Percentiles rank a stretch among this genome's conserved stretches.
Conservation (phyloP, 2,888 invertebrate species). For the Trimorus sp. region DNA sequence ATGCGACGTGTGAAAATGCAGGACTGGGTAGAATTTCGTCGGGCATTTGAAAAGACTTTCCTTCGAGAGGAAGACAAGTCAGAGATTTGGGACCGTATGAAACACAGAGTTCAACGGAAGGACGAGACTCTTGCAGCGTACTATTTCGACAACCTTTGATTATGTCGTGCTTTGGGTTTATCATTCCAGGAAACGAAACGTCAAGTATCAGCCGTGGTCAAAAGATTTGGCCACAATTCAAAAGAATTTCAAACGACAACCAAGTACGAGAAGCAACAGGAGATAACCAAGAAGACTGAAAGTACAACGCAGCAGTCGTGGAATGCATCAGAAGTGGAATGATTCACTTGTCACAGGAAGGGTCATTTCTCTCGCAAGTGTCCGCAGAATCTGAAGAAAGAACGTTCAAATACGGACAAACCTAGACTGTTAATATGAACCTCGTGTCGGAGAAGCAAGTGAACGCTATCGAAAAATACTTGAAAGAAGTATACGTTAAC, state of each 20-base stretch:
- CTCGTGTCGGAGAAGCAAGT: neutral
- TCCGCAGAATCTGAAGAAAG: neutral
- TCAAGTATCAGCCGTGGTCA: slow-evolving; percentile 10
- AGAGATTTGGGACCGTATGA: slow-evolving; percentile 29
- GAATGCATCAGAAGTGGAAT: slow-evolving; percentile 1
- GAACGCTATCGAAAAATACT: neutral
- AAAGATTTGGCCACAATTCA: too few relatives aligned
- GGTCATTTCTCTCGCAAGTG: slow-evolving; percentile 34
- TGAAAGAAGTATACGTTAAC: neutral
- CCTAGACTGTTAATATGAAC: neutral
- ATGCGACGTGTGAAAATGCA: neutral
- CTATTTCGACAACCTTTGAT: slow-evolving; percentile 29
- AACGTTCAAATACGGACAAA: too few relatives aligned
- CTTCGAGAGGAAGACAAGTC: slow-evolving; percentile 15
- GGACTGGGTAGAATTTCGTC: slow-evolving; percentile 7
- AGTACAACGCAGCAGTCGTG: too few relatives aligned
- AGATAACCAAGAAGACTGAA: too few relatives aligned
- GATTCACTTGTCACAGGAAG: slow-evolving; percentile 11
- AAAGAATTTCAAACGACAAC: too few relatives aligned
- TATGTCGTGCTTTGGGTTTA: slow-evolving; percentile 19
- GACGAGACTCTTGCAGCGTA: slow-evolving; percentile 24
- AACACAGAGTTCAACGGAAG: neutral
- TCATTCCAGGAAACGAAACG: slow-evolving; percentile 22
- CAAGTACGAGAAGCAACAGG: too few relatives aligned
- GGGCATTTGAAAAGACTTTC: slow-evolving; percentile 26